These are phyloP conservation scores for Recurvirostra avosetta DNA, from an alignment of 2,113 vertebrate genomes.

Conservation along the genomic window DNA sequence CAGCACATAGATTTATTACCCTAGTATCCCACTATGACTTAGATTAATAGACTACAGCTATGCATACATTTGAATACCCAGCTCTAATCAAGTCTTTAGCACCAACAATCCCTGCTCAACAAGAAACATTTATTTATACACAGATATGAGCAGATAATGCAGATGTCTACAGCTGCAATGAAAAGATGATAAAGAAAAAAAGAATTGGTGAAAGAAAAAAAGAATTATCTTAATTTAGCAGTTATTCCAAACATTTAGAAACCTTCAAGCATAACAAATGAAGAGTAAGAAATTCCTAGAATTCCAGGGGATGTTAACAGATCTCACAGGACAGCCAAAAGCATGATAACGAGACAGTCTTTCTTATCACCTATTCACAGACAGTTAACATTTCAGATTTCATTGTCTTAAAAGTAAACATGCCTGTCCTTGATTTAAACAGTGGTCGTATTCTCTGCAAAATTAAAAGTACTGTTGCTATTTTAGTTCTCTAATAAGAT, in stretches of 20 bases:
- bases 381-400: conserved; percentile 24
- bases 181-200: not conserved
- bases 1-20: not conserved
- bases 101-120: not conserved
- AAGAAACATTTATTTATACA: not conserved
- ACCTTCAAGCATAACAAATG: conserved; percentile 9
- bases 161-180: not conserved
- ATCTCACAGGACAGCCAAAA: conserved; percentile 37
- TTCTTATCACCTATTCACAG: conserved; percentile 36
- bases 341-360: not conserved
- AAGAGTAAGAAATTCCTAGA: conserved; percentile 50
- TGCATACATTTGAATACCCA: not conserved
- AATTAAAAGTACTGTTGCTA: not conserved
- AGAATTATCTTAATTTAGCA: not conserved
- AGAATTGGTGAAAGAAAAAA: not conserved
- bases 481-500: not conserved
- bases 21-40: not conserved
- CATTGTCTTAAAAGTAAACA: conserved; percentile 33
- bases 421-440: not conserved
- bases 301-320: conserved; percentile 57
- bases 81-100: not conserved
- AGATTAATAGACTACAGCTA: not conserved
- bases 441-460: not conserved
- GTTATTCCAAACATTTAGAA: not conserved
- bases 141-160: not conserved